A percentile compares a stretch with the other conserved stretches of the same genome.
These are phyloP conservation scores for Echinops telfairi DNA, from an alignment of 2,113 vertebrate genomes.

Conservation along the genomic window DNA sequence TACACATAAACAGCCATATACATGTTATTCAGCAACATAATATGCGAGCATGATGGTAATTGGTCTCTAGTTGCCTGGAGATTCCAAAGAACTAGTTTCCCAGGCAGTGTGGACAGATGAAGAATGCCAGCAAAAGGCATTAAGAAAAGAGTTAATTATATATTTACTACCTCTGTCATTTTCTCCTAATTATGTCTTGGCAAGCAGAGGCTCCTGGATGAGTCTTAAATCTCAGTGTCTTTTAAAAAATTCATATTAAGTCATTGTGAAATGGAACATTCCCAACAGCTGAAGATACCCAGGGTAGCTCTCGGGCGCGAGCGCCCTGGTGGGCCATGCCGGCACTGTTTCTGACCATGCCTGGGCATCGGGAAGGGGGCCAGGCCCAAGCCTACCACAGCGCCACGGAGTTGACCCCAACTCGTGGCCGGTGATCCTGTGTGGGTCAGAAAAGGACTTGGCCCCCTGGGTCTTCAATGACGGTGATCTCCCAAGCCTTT, in stretches of 20 bases:
- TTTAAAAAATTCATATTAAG: slow-evolving; percentile 76
- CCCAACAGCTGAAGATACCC: slow-evolving; percentile 52
- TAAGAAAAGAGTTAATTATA: slow-evolving; percentile 80
- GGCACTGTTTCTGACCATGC: neutral
- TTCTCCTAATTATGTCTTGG: slow-evolving; percentile 83
- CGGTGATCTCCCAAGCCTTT: neutral
- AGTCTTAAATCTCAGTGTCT: slow-evolving; percentile 78
- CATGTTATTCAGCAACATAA: slow-evolving; percentile 33
- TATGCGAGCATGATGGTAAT: slow-evolving; percentile 56
- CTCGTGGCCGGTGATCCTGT: neutral
- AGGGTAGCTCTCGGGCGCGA: slow-evolving; percentile 35
- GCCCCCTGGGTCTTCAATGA: neutral
- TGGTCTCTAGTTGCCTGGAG: slow-evolving; percentile 69
- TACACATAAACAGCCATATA: slow-evolving; percentile 42
- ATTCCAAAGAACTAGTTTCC: slow-evolving; percentile 65
- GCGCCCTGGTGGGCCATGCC: neutral
- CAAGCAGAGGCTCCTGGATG: slow-evolving; percentile 71
- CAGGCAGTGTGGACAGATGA: slow-evolving; percentile 23
- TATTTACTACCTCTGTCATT: slow-evolving; percentile 82
- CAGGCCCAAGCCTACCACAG: neutral
- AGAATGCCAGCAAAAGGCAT: slow-evolving; percentile 73
- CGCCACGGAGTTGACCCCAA: neutral
- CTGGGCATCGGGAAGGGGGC: neutral
- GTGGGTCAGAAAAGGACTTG: neutral
- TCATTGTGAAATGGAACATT: slow-evolving; percentile 68